Evolutionary conservation across 2,797 vertebrate species (phyloP).

Genomic region (Anas georgica): DNA sequence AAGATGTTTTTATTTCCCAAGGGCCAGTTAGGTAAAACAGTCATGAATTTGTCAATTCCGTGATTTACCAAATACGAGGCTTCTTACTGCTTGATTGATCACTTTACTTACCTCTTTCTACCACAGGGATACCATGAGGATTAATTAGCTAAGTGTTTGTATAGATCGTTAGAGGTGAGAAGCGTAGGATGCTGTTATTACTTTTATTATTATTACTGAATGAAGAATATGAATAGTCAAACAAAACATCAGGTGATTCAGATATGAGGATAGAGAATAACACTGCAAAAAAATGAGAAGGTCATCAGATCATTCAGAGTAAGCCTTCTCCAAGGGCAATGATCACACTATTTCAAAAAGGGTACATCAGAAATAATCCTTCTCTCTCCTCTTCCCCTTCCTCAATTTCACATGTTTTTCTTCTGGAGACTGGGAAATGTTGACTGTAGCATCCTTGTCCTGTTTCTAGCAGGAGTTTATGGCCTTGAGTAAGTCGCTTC

Average conservation of each 20-base stretch:
- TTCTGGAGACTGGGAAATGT: neutral
- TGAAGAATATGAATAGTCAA: slow-evolving; percentile 17
- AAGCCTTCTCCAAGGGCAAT: neutral
- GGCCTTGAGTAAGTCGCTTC: neutral
- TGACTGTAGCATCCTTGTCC: neutral
- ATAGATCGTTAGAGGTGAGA: neutral
- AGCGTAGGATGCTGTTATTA: neutral
- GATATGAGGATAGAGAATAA: neutral
- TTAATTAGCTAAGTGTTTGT: slow-evolving; percentile 26
- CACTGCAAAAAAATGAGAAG: neutral
- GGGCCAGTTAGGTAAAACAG: neutral
- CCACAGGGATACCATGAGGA: neutral
- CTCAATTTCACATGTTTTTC: neutral
- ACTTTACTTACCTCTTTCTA: neutral
- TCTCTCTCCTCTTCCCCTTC: neutral
- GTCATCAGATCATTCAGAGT: neutral
- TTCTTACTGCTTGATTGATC: neutral
- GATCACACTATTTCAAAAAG: neutral
- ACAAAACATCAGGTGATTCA: neutral
- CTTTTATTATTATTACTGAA: neutral
- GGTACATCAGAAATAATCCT: neutral
- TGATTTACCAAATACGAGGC: neutral
- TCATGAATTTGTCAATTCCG: neutral
- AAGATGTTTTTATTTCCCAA: neutral
- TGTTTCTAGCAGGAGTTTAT: neutral